Base-by-base conservation (phyloP, 2,888 invertebrate genomes). In the Stratiomys singularior region DNA sequence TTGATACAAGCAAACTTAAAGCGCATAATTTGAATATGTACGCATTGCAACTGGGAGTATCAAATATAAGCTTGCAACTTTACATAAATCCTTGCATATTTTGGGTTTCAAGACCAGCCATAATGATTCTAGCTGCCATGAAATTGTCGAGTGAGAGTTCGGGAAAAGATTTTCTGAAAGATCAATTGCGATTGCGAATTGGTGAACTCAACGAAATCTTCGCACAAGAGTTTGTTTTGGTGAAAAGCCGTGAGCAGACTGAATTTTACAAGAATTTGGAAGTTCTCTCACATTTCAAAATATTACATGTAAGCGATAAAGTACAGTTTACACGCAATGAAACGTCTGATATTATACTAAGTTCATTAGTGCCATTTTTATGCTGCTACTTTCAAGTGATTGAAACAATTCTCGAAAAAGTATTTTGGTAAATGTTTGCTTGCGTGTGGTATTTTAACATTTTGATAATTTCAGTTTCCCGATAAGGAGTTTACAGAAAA, bases 31-130 rank as follows among this genome's bases (percentile, higher is more conserved):
- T 95, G 25, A 88, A 89, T 18, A 89, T 92, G 11, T 88, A 90
- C 81, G 93, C 92, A 0, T 92, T 95, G 91, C 89, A 89, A 60
- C 87, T 89, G 78, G 92, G 93, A 0, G 90, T 94, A 30, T 93
- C 95, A 0, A 88, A 92, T 71, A 88, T 95, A 47, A 92, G 93
- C 83, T 85, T 94, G 47, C 93, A 94, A 84, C 87, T 93, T 80
- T 95, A 95, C 83, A 90, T 93, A 47, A 95, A 95, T 87, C 93
- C 94, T 0, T 88, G 90, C 37, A 87, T 94, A 80, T 92, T 93
- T 83, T 92, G 92, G 87, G 83, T 94, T 25, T 89, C 91, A 44
- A 90, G 92, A 80, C 89, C 92, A 0, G 91, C 93, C 0, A 86
- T 93, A 60, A 84, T 93, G 71, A 85, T 88, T 44, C 82, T 89